These are phyloP conservation scores for Scaptodrosophila lebanonensis DNA, from an alignment of 1,140 invertebrate species.

Conservation along the genomic window DNA sequence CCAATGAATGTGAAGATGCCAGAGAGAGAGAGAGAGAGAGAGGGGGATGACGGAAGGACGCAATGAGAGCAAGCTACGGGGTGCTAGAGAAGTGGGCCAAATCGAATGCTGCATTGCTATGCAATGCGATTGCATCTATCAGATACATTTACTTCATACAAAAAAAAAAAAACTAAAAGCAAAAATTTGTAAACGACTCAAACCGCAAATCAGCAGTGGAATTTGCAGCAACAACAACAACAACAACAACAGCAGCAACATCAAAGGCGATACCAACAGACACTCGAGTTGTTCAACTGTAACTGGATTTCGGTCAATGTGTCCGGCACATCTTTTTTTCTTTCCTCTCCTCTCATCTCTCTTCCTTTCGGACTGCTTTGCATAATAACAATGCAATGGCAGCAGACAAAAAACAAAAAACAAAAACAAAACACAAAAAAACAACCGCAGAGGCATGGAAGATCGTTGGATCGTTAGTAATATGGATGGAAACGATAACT, in stretches of 20 bases:
- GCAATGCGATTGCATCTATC: too few relatives aligned
- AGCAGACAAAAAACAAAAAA: slow-evolving; percentile 23
- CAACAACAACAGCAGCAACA: slow-evolving; percentile 32
- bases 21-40: background rate
- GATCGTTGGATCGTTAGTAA: slow-evolving; percentile 40
- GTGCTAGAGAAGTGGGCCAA: too few relatives aligned
- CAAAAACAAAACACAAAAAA: too few relatives aligned
- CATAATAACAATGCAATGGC: slow-evolving; percentile 57
- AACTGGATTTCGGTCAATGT: slow-evolving; percentile 68
- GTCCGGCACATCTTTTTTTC: slow-evolving; percentile 29
- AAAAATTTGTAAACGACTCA: too few relatives aligned
- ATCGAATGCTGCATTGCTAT: too few relatives aligned
- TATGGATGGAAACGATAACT: too few relatives aligned
- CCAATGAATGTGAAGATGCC: background rate
- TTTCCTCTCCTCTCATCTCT: slow-evolving; percentile 7
- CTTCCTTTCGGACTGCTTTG: slow-evolving; percentile 44
- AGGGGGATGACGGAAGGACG: slow-evolving; percentile 29
- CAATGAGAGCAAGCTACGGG: too few relatives aligned
- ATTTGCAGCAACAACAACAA: slow-evolving; percentile 6
- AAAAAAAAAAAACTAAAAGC: background rate
- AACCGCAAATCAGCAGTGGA: background rate
- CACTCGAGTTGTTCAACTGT: slow-evolving; percentile 62
- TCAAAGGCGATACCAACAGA: slow-evolving; percentile 31
- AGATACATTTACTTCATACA: too few relatives aligned
- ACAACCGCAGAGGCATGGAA: slow-evolving; percentile 12